These are phyloP conservation scores for Sorex maritimensis DNA, from an alignment of 2,797 vertebrate species.

Conservation along the genomic window DNA sequence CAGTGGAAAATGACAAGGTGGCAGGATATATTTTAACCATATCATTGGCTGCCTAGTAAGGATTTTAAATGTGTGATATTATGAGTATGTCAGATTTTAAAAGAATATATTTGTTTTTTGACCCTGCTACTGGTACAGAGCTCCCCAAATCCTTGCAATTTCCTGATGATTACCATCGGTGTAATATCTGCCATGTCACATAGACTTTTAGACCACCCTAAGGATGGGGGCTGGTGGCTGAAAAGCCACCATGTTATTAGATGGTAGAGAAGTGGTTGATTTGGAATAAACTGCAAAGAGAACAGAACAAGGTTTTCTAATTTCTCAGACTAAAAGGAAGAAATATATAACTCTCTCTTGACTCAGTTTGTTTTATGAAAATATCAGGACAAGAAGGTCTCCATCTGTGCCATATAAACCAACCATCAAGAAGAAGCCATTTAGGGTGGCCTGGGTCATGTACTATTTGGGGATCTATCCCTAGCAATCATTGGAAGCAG, in stretches of 20 bases:
- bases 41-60: background rate
- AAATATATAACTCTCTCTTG: background rate
- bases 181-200: background rate
- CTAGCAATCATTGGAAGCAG: background rate
- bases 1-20: background rate
- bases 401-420: background rate
- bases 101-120: background rate
- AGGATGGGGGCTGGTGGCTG: background rate
- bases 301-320: conserved; percentile 5
- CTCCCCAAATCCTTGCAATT: background rate
- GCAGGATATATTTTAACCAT: background rate
- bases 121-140: background rate
- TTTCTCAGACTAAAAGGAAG: background rate
- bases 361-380: background rate
- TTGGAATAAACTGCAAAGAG: background rate
- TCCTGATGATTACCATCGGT: background rate
- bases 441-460: background rate
- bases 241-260: background rate
- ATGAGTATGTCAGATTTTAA: background rate
- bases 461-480: background rate
- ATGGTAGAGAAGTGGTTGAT: background rate
- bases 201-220: background rate
- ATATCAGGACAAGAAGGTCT: background rate
- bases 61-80: background rate
- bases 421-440: background rate